Base-by-base conservation (phyloP, 1,140 invertebrate species). In the Cyclargus thomasi region DNA sequence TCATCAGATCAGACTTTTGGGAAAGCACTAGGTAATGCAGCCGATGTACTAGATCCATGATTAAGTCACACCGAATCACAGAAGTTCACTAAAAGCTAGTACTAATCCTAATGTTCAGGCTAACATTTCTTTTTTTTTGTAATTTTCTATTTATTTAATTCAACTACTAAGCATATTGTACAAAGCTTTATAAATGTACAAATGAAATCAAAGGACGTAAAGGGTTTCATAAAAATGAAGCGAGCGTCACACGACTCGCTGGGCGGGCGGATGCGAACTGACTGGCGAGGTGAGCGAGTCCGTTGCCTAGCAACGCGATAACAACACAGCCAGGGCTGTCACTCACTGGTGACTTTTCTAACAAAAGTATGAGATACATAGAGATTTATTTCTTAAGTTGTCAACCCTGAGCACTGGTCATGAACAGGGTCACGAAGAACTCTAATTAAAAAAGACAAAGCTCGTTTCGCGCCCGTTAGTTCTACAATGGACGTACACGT, bases 1-100 rank as follows among this genome's bases (percentile, higher is more conserved):
- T 90, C 84, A 91, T 85, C 57, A 91, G 76, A 73, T 91, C 90
- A 16, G 86, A 87, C 70, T 91, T 91, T 80, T 91, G 90, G 10
- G 89, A 87, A 16, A 91, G 71, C 66, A 91, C 88, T 69, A 91
- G 77, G 70, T 91, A 91, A 73, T 91, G 90, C 62, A 91, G 72
- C 21, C 87, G 83, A 77, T 91, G 90, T 62, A 91, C 84, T 74
- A 91, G 75, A 85, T 91, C 90, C 90, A 91, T 91, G 68, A 71
- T 80, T 57, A 70, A 68, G 47, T 23, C 35, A 53, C 22, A 55
- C 39, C 21, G 39, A 55, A 22, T 47, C 39, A 47, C 39, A 47
- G 39, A 47, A 47, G 39, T 47, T 47, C 14, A 47, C 39, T 2
- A 47, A 4, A 11, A 14, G 8, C 20, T 20, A 59, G 39, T 14